Percentiles rank a stretch among this genome's conserved stretches.
These are phyloP conservation scores for Megalonaias nervosa DNA, from an alignment of 1,140 invertebrate genomes.

Conservation along the genomic window DNA sequence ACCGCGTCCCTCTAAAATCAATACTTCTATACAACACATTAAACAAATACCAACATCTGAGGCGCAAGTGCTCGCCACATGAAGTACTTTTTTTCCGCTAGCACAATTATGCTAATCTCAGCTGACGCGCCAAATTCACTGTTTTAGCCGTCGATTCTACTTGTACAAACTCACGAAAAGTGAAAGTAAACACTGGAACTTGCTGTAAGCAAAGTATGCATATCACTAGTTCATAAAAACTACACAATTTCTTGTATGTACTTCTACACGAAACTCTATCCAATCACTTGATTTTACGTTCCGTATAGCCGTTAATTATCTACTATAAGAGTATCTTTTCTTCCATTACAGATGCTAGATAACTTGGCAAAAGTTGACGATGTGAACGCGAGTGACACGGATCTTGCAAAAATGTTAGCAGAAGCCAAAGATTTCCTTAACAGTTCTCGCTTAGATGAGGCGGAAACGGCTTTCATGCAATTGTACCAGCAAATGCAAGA, in stretches of 20 bases:
- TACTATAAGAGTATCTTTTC: background rate
- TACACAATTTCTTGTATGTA: background rate
- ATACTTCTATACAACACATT: too few relatives aligned
- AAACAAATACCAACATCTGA: too few relatives aligned
- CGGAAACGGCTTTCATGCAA: slow-evolving; percentile 57
- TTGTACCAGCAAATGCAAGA: slow-evolving; percentile 54
- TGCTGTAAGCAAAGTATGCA: background rate
- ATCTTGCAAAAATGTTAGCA: slow-evolving; percentile 45
- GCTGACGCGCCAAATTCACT: too few relatives aligned
- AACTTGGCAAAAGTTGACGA: background rate
- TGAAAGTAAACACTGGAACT: background rate
- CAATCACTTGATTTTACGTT: background rate
- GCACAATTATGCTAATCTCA: too few relatives aligned
- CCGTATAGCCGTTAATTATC: background rate
- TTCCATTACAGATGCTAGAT: background rate
- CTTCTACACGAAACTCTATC: background rate
- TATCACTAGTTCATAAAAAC: background rate
- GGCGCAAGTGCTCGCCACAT: too few relatives aligned
- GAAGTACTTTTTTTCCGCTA: too few relatives aligned
- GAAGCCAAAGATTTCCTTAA: slow-evolving; percentile 53
- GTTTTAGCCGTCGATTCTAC: too few relatives aligned
- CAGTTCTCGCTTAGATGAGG: slow-evolving; percentile 56
- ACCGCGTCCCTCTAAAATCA: too few relatives aligned
- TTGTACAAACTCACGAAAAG: too few relatives aligned
- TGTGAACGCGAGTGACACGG: background rate